Evolutionary conservation across 2,888 invertebrate genomes (phyloP).

Genomic region (Neelides folsomi): DNA sequence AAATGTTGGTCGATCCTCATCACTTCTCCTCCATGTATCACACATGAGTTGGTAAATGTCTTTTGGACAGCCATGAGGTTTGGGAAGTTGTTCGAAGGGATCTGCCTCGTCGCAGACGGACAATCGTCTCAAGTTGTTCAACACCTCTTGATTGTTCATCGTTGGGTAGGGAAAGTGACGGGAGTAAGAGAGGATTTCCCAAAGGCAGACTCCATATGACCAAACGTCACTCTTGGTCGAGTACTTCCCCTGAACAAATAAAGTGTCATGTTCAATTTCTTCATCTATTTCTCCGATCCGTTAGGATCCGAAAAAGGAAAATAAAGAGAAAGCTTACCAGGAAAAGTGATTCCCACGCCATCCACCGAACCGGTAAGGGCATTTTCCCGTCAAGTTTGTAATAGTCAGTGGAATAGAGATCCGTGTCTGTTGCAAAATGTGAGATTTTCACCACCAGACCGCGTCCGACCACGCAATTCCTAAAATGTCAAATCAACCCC

Average conservation of each 20-base stretch:
- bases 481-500: slow-evolving; percentile 36
- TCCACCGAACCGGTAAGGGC: slow-evolving; percentile 75
- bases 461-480: slow-evolving; percentile 75
- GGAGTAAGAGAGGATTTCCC: slow-evolving; percentile 70
- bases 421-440: slow-evolving; percentile 73
- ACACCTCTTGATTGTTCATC: slow-evolving; percentile 60
- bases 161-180: slow-evolving; percentile 63
- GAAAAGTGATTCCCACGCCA: slow-evolving; percentile 74
- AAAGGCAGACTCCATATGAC: slow-evolving; percentile 76
- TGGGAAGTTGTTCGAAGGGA: slow-evolving; percentile 42
- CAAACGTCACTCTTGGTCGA: slow-evolving; percentile 83
- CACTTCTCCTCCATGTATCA: slow-evolving; percentile 77
- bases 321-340: slow-evolving; percentile 43
- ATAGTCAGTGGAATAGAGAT: slow-evolving; percentile 64
- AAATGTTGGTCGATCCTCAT: slow-evolving; percentile 68
- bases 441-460: slow-evolving; percentile 68
- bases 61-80: slow-evolving; percentile 63
- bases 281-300: too few relatives aligned
- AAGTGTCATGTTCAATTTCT: background rate
- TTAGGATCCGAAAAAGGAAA: background rate
- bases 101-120: slow-evolving; percentile 45
- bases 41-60: slow-evolving; percentile 84
- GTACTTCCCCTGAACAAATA: slow-evolving; percentile 57
- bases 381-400: slow-evolving; percentile 68
- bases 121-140: slow-evolving; percentile 51